Evolutionary conservation across 2,888 invertebrate species (phyloP).

Genomic region (Dusona sp.): DNA sequence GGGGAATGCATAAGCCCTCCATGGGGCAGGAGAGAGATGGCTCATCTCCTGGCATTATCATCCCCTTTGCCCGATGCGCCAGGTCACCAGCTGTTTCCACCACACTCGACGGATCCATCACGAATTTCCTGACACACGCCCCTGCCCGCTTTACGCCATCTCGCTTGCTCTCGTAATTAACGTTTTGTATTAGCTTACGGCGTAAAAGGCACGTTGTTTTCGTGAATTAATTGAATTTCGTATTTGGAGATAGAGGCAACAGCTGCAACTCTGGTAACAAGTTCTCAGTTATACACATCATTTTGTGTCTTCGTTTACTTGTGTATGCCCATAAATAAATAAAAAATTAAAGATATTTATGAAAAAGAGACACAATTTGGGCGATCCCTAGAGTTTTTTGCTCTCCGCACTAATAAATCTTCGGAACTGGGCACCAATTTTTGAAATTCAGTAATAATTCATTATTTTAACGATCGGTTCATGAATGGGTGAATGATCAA

Average conservation of each 20-base stretch:
- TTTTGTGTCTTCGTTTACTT: constrained; percentile 2
- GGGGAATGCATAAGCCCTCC: constrained; percentile 24
- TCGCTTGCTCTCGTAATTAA: constrained; percentile 63
- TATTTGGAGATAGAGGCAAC: constrained; percentile 40
- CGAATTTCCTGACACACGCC: constrained; percentile 62
- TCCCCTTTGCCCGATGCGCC: constrained; percentile 38
- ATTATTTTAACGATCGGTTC: too few relatives aligned
- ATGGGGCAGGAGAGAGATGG: constrained; percentile 67
- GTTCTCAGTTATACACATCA: not conserved
- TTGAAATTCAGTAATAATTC: too few relatives aligned
- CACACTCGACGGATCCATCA: constrained; percentile 61
- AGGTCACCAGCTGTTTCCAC: constrained; percentile 67
- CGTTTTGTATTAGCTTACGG: constrained; percentile 63
- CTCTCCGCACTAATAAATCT: too few relatives aligned
- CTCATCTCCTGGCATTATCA: constrained; percentile 26
- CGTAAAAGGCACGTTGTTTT: constrained; percentile 60
- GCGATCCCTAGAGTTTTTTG: too few relatives aligned
- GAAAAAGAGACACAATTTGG: too few relatives aligned
- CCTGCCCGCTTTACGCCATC: not conserved
- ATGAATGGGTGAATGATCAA: too few relatives aligned
- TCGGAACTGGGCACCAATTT: too few relatives aligned
- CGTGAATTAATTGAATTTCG: constrained; percentile 66
- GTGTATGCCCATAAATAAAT: constrained; percentile 1
- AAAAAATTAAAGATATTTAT: too few relatives aligned
- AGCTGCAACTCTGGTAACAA: constrained; percentile 32